Base-by-base conservation (phyloP, 2,113 vertebrate genomes). In the Oreotrochilus melanogaster region DNA sequence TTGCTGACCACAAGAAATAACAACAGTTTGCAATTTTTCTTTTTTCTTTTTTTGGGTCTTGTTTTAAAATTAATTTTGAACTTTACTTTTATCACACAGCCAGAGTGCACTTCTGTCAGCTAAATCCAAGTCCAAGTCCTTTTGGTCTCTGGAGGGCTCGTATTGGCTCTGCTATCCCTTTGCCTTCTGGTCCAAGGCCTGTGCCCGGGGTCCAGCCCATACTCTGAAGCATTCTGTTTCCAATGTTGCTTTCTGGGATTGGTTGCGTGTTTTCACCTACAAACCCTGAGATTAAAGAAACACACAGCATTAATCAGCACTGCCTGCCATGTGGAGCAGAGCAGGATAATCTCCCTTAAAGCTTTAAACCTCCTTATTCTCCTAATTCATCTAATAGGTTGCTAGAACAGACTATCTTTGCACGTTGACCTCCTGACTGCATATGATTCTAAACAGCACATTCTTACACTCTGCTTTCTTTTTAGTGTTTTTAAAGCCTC, bases 201-300 rank as follows among this genome's bases (percentile, higher is more conserved):
- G 98, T 98, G 31, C 99, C 99, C 2, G 99, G 99, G 30, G 91
- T 99, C 99, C 99, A 99, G 80, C 99, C 99, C 99, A 99, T 99
- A 62, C 90, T 99, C 97, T 99, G 99, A 86, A 99, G 96, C 99
- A 99, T 99, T 73, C 99, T 98, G 96, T 97, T 99, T 64, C 99
- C 99, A 95, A 99, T 98, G 97, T 99, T 99, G 31, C 94, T 98
- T 78, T 99, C 99, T 14, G 99, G 98, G 90, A 99, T 98, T 30
- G 99, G 99, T 62, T 98, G 96, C 3, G 98, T 98, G 1, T 96
- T 98, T 97, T 99, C 99, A 84, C 98, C 99, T 30, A 99, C 98
- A 71, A 99, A 96, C 85, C 98, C 99, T 99, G 95, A 91, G 94
- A 98, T 97, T 85, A 86, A 97, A 95, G 71, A 97, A 85, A 97